A percentile compares a stretch with the other conserved stretches of the same genome.
These are phyloP conservation scores for Trachymyrmex septentrionalis DNA, from an alignment of 1,140 invertebrate species.

Conservation along the genomic window DNA sequence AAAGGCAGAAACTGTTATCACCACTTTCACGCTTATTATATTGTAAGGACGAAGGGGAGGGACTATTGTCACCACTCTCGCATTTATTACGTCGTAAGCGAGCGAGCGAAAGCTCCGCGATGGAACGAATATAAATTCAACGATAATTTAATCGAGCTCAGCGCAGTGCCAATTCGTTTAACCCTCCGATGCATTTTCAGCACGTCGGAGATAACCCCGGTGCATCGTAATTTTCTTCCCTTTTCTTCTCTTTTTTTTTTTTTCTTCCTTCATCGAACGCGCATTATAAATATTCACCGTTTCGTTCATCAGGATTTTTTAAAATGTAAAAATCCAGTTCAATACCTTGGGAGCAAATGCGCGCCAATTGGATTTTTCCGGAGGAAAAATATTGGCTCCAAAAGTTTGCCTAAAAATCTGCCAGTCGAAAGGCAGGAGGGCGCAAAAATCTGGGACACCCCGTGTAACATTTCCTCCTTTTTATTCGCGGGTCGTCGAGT, in stretches of 20 bases:
- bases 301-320: slow-evolving; percentile 25
- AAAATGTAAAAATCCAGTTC: slow-evolving; percentile 29
- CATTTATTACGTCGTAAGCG: slow-evolving; percentile 42
- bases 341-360: slow-evolving; percentile 1
- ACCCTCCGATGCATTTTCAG: slow-evolving; percentile 37
- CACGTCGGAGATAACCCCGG: slow-evolving; percentile 29
- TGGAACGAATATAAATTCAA: slow-evolving; percentile 45
- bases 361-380: slow-evolving; percentile 35
- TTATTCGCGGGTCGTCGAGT: neutral
- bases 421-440: neutral
- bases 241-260: neutral
- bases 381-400: slow-evolving; percentile 18
- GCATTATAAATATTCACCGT: slow-evolving; percentile 46
- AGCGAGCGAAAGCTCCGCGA: slow-evolving; percentile 16
- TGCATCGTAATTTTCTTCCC: slow-evolving; percentile 2
- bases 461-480: slow-evolving; percentile 26
- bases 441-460: slow-evolving; percentile 24
- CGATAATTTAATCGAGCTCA: slow-evolving; percentile 47
- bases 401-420: slow-evolving; percentile 30
- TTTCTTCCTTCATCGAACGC: neutral
- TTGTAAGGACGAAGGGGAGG: neutral
- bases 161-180: slow-evolving; percentile 44
- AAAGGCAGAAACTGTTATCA: slow-evolving; percentile 19
- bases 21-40: slow-evolving; percentile 36
- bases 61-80: slow-evolving; percentile 23